Conservation (phyloP, 2,888 invertebrate species). For the Lasioglossum villosulum region DNA sequence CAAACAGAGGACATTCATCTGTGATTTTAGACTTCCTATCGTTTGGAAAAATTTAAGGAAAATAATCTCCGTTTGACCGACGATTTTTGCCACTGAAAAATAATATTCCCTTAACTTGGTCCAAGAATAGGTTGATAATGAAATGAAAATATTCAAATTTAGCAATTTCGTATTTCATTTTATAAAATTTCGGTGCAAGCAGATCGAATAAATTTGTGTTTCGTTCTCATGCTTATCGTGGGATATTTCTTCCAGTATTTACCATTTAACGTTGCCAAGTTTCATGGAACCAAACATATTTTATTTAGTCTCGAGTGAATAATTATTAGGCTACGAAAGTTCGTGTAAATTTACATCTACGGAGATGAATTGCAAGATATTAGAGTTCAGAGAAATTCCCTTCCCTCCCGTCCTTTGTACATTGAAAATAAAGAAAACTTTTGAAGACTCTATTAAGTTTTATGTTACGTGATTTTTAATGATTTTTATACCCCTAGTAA, state of each 20-base stretch:
- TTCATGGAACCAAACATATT: background rate
- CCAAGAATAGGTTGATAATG: background rate
- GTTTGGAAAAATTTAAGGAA: background rate
- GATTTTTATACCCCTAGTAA: background rate
- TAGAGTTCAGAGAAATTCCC: background rate
- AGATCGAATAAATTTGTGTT: background rate
- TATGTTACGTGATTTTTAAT: background rate
- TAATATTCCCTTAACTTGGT: background rate
- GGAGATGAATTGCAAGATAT: background rate
- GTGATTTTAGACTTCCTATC: background rate
- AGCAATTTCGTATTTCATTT: background rate
- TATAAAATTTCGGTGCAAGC: background rate
- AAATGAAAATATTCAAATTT: background rate
- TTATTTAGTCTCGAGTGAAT: background rate
- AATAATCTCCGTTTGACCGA: background rate
- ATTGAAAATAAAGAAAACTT: background rate
- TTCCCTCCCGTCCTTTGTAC: background rate
- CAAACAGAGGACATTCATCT: background rate
- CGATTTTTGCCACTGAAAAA: background rate
- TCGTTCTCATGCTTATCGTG: background rate
- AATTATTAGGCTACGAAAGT: background rate
- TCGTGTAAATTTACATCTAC: background rate
- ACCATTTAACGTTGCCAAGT: background rate
- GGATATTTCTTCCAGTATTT: background rate
- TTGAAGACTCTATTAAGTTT: background rate